Conservation (phyloP, 2,797 vertebrate genomes). For the Ctenopoma multispine region DNA sequence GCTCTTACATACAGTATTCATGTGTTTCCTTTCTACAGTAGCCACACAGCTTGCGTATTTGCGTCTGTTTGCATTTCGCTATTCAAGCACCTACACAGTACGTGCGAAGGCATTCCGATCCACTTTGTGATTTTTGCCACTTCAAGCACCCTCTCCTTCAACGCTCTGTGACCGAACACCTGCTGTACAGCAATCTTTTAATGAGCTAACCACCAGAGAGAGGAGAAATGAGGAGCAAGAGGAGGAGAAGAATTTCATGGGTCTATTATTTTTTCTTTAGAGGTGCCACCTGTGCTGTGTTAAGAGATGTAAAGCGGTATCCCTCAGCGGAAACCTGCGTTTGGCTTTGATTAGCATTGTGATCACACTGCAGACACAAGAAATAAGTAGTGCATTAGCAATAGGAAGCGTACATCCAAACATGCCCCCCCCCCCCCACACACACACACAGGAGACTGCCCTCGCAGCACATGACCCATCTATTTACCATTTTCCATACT, state of each 20-base stretch:
- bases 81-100: neutral
- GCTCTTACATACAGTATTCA: conserved; percentile 1
- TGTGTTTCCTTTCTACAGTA: conserved; percentile 15
- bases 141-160: conserved; percentile 80
- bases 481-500: conserved; percentile 61
- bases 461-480: conserved; percentile 21
- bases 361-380: conserved; percentile 33
- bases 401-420: conserved; percentile 40
- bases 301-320: conserved; percentile 64
- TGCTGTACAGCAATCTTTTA: conserved; percentile 77
- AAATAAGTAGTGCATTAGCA: conserved; percentile 53
- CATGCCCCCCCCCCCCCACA: neutral
- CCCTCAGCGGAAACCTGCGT: conserved; percentile 38
- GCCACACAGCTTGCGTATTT: conserved; percentile 34
- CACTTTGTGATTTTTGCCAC: conserved; percentile 81
- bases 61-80: conserved; percentile 28
- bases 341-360: conserved; percentile 73
- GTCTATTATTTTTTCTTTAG: conserved; percentile 55
- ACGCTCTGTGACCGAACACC: conserved; percentile 79
- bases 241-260: conserved; percentile 57
- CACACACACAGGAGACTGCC: conserved; percentile 35
- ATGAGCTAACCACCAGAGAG: conserved; percentile 78
- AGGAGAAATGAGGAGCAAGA: conserved; percentile 34
- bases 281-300: conserved; percentile 65
- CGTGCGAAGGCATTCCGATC: conserved; percentile 47